Conservation (phyloP, 2,888 invertebrate genomes). For the Rhagonycha lutea region DNA sequence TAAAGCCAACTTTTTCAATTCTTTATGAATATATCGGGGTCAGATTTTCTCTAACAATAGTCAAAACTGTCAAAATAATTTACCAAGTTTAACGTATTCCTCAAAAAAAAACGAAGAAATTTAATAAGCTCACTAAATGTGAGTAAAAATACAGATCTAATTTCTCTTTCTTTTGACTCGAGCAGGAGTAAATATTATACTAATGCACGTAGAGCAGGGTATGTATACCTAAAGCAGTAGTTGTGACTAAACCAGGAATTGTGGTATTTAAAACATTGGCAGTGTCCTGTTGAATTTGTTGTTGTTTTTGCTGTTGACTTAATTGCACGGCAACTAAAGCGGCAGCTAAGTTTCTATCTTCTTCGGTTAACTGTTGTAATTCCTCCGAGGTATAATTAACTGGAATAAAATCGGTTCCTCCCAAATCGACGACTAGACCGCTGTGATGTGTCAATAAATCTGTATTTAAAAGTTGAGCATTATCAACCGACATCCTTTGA, state of each 20-base stretch:
- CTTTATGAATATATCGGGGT: too few species aligned
- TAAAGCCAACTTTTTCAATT: too few species aligned
- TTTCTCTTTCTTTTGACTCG: too few species aligned
- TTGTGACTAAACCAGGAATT: constrained; percentile 37
- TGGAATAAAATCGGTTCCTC: constrained; percentile 53
- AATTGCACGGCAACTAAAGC: constrained; percentile 66
- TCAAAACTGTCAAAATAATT: too few species aligned
- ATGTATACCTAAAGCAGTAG: constrained; percentile 21
- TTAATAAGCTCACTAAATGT: too few species aligned
- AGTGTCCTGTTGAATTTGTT: constrained; percentile 52
- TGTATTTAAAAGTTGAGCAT: constrained; percentile 50
- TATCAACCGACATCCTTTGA: constrained; percentile 50
- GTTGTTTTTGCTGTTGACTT: constrained; percentile 64
- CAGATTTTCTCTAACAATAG: too few species aligned
- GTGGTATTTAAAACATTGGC: constrained; percentile 39
- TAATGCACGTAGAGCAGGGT: too few species aligned
- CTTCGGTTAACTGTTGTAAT: constrained; percentile 59
- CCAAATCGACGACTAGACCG: constrained; percentile 53
- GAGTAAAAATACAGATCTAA: too few species aligned
- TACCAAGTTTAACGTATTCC: too few species aligned
- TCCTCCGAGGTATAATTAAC: constrained; percentile 54
- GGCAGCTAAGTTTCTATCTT: constrained; percentile 64
- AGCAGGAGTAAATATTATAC: neutral
- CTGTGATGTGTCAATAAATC: constrained; percentile 52
- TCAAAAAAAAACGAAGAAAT: too few species aligned